A percentile compares a stretch with the other conserved stretches of the same genome.
These are phyloP conservation scores for Penaeus japonicus DNA, from an alignment of 1,140 invertebrate species.

Conservation along the genomic window DNA sequence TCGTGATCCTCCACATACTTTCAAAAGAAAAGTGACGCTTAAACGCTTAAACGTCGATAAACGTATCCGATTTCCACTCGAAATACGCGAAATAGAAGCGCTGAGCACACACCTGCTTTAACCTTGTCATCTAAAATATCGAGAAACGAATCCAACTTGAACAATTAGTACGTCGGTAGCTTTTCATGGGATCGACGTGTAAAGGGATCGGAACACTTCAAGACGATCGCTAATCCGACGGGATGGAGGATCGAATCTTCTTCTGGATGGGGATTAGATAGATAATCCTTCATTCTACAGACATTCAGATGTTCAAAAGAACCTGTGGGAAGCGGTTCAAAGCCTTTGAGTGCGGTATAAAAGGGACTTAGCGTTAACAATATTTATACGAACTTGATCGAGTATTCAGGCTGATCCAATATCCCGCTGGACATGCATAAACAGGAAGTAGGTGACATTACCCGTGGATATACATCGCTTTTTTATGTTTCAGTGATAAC, in stretches of 20 bases:
- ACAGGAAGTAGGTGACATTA: too few species aligned
- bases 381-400: too few species aligned
- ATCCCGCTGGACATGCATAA: too few species aligned
- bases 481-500: too few species aligned
- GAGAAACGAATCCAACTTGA: neutral
- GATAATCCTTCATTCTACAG: constrained; percentile 29
- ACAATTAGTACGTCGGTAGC: neutral
- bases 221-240: constrained; percentile 22
- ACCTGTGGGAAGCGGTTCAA: neutral
- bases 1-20: too few species aligned
- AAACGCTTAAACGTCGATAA: too few species aligned
- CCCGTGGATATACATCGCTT: too few species aligned
- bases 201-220: neutral
- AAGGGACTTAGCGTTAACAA: too few species aligned
- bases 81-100: neutral
- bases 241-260: constrained; percentile 26
- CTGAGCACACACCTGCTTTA: neutral
- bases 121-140: neutral
- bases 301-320: constrained; percentile 18
- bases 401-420: too few species aligned
- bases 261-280: constrained; percentile 10
- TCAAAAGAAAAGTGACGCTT: too few species aligned
- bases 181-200: constrained; percentile 3
- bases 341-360: too few species aligned
- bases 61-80: too few species aligned